These are phyloP conservation scores for Melanostoma scalare DNA, from an alignment of 2,888 invertebrate genomes.

Conservation along the genomic window DNA sequence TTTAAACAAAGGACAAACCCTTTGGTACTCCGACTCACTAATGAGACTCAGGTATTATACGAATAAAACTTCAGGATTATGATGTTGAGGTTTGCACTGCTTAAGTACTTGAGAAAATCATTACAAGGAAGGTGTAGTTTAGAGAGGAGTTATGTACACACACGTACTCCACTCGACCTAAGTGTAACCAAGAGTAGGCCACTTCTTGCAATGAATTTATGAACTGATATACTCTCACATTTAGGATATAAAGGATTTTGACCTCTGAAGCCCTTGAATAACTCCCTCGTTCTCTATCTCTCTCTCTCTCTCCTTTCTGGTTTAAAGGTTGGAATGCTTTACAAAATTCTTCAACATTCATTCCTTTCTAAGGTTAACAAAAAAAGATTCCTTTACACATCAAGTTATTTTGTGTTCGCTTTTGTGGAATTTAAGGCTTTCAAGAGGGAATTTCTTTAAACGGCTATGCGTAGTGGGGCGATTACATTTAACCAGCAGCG, in stretches of 20 bases:
- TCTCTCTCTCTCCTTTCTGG: no score
- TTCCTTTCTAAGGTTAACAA: not conserved
- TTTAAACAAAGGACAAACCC: slow-evolving; percentile 17
- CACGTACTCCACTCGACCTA: no score
- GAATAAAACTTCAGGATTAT: slow-evolving; percentile 10
- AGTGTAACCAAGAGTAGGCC: not conserved
- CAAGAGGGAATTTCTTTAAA: no score
- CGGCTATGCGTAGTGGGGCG: no score
- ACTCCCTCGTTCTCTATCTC: not conserved
- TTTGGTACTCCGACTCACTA: not conserved
- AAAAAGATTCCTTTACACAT: not conserved
- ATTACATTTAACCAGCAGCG: no score
- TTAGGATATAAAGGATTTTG: slow-evolving; percentile 30
- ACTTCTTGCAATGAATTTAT: not conserved
- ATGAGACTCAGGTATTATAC: slow-evolving; percentile 14
- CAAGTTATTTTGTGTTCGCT: not conserved
- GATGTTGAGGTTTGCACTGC: not conserved
- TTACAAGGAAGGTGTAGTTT: not conserved
- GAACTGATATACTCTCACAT: not conserved
- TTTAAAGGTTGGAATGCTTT: no score
- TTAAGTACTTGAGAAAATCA: slow-evolving; percentile 14
- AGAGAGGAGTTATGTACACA: not conserved
- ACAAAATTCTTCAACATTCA: no score
- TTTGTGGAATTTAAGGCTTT: not conserved
- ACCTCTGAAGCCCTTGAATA: slow-evolving; percentile 15